Conservation (phyloP, 2,888 invertebrate species). For the Phortica okadai region DNA sequence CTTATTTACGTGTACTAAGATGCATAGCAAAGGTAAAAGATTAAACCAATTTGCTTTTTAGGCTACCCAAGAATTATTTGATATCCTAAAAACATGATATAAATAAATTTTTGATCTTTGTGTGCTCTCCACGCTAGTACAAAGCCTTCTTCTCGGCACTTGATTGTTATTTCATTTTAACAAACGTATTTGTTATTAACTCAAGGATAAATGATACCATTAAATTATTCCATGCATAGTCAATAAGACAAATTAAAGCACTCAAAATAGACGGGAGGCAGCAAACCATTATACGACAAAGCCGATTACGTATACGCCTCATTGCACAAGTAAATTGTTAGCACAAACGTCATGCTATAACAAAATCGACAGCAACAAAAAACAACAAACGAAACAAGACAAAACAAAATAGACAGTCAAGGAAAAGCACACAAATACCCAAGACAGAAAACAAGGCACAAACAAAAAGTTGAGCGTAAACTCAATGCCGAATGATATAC, state of each 20-base stretch:
- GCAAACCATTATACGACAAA: slow-evolving; percentile 40
- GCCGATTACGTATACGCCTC: slow-evolving; percentile 44
- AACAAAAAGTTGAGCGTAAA: background rate
- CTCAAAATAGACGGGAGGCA: background rate
- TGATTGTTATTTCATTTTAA: background rate
- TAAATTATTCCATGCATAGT: background rate
- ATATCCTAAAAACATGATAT: background rate
- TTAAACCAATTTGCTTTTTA: background rate
- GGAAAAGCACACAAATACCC: background rate
- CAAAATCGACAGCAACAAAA: background rate
- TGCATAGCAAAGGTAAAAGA: too few relatives aligned
- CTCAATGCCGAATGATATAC: background rate
- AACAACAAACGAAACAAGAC: background rate
- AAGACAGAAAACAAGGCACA: background rate
- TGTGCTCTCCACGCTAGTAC: background rate
- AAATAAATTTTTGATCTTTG: background rate
- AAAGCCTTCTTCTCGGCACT: background rate
- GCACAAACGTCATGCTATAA: background rate
- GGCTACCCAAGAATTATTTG: background rate
- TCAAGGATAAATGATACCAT: background rate
- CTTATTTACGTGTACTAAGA: too few relatives aligned
- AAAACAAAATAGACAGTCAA: background rate
- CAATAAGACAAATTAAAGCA: slow-evolving; percentile 14
- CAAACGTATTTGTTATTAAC: background rate
- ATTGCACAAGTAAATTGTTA: slow-evolving; percentile 26